These are phyloP conservation scores for Phataginus tetradactyla DNA, from an alignment of 2,797 vertebrate species.

Conservation along the genomic window DNA sequence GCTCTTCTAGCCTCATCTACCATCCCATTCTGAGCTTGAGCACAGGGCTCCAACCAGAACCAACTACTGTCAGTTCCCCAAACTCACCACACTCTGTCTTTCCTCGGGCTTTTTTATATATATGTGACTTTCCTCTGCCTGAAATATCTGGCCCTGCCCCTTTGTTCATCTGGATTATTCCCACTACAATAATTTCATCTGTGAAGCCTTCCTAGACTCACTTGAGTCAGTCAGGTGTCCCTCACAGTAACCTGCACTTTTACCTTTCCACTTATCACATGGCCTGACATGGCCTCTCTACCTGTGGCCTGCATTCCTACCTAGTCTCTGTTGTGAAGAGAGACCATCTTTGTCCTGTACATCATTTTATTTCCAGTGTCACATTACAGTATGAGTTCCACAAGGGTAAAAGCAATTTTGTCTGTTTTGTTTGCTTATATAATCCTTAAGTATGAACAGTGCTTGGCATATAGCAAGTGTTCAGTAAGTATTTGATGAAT, in stretches of 20 bases:
- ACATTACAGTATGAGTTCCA: neutral
- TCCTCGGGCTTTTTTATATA: neutral
- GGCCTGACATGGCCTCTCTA: neutral
- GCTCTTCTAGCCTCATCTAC: neutral
- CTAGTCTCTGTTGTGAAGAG: neutral
- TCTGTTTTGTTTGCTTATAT: conserved; percentile 9
- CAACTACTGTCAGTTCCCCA: neutral
- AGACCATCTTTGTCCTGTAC: neutral
- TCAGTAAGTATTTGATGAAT: conserved; percentile 11
- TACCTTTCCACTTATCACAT: neutral
- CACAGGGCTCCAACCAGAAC: neutral
- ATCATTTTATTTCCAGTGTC: neutral
- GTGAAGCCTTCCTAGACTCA: neutral
- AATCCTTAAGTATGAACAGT: neutral
- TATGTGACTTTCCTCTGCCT: neutral
- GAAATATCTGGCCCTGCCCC: neutral
- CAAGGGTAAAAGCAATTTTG: neutral
- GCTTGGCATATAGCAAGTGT: neutral
- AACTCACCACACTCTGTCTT: neutral
- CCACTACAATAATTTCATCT: conserved; percentile 13
- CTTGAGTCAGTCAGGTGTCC: neutral
- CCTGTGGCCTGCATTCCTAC: neutral
- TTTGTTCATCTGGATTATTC: neutral
- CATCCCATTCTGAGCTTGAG: neutral
- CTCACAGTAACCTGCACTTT: neutral